Conservation (phyloP, 2,113 vertebrate species). For the Scalopus aquaticus region DNA sequence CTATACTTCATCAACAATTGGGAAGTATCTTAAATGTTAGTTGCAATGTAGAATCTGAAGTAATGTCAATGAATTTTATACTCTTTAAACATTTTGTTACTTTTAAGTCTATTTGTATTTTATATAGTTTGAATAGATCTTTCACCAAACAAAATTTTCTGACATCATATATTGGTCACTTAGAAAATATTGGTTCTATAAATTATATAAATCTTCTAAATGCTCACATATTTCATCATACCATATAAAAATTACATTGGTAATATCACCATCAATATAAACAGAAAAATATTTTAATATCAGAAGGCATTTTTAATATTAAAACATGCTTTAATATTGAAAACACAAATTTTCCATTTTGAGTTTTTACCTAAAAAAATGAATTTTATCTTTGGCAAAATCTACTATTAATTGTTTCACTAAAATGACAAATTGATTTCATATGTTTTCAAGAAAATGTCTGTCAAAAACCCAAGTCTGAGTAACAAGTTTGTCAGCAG, state of each 20-base stretch:
- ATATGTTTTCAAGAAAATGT: conserved; percentile 42
- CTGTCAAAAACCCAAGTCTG: neutral
- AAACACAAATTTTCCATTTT: neutral
- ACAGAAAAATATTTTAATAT: neutral
- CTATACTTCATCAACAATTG: neutral
- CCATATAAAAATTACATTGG: neutral
- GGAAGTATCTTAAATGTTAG: neutral
- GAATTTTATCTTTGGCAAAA: neutral
- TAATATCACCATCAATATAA: neutral
- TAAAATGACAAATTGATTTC: conserved; percentile 29
- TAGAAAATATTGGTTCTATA: neutral
- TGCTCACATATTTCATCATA: neutral
- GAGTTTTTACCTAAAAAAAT: neutral
- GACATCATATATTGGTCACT: neutral
- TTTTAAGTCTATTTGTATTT: neutral
- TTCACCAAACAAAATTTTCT: neutral
- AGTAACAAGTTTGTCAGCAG: neutral
- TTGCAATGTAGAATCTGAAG: conserved; percentile 17
- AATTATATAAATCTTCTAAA: neutral
- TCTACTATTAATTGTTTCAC: neutral
- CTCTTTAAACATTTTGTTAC: neutral
- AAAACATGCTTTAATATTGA: neutral
- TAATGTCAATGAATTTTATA: neutral
- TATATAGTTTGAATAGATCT: conserved; percentile 7
- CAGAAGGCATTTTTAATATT: too few species aligned